Base-by-base conservation (phyloP, 1,140 invertebrate species). In the Apis dorsata region DNA sequence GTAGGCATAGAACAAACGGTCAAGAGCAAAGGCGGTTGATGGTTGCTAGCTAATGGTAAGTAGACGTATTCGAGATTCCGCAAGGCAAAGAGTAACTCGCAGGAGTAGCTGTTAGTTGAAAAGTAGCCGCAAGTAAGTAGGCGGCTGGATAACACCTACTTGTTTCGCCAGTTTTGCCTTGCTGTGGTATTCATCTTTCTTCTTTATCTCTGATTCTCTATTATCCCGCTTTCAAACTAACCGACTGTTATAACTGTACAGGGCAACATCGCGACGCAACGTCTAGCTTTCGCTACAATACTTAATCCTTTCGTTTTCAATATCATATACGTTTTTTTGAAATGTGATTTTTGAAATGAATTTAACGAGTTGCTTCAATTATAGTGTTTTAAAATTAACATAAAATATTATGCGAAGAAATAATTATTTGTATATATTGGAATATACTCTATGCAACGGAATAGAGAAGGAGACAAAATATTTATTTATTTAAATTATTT, bases 21-120 rank as follows among this genome's bases (percentile, higher is more conserved):
- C 3, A 9, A 53, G 24, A 34, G 70, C 19, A 63, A 63, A 80
- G 28, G 82, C 44, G 28, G 83, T 57, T 69, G 51, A 62, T 13
- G 83, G 82, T 77, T 60, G 78, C 66, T 63, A 60, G 83, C 76
- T 28, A 62, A 75, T 21, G 81, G 81, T 83, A 53, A n/a, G 34
- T 49, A 76, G 71, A 70, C 74, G 59, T 53, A 76, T 86, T 86
- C 81, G 79, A 63, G 84, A 70, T 79, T 80, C 17, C 82, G 55
- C 72, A 28, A 78, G 59, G 69, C 60, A 63, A 53, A 65, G 70
- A 83, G 84, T 78, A 86, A 83, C 85, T 86, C 79, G 74, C 74
- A 66, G 59, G 60, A 70, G 85, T 86, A 74, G 74, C 74, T 69
- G 62, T 10, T 57, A 78, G 59, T 86, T 76, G 70, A 66, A 60